These are phyloP conservation scores for Brachionus plicatilis DNA, from an alignment of 1,140 invertebrate genomes.

Conservation along the genomic window DNA sequence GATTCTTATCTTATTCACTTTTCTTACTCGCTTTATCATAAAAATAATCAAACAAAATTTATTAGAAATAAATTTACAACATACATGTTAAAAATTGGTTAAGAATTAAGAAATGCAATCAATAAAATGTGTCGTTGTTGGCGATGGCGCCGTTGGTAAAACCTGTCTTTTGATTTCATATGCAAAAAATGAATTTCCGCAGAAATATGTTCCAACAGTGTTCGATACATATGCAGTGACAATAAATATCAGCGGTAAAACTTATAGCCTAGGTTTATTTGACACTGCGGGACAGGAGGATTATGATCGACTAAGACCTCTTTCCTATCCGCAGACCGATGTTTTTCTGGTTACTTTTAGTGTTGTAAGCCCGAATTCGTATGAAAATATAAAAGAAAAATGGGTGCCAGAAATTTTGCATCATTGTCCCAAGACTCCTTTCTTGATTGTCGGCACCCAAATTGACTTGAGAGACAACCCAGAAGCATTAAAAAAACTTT, in stretches of 20 bases:
- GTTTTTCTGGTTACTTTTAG: conserved; percentile 98
- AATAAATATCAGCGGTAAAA: conserved; percentile 96
- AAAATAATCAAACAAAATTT: not conserved
- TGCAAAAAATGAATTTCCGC: conserved; percentile 48
- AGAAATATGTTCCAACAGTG: conserved; percentile 50
- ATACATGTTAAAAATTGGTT: not conserved
- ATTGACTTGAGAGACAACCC: conserved; percentile 62
- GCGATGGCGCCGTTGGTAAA: conserved; percentile 51
- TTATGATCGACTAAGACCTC: conserved; percentile 80
- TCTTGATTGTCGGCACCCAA: conserved; percentile 53
- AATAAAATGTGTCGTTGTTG: conserved; percentile 48
- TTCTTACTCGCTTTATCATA: not conserved
- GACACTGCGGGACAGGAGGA: conserved; percentile 70
- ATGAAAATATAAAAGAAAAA: conserved; percentile 99
- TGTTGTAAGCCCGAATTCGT: conserved; percentile 93
- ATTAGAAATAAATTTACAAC: not conserved
- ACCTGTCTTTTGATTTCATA: conserved; percentile 48
- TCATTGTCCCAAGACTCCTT: conserved; percentile 57
- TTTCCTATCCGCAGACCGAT: conserved; percentile 96
- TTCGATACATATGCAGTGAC: conserved; percentile 99
- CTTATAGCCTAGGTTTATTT: conserved; percentile 80
- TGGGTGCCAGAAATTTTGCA: conserved; percentile 58
- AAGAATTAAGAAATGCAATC: conserved; percentile 18
- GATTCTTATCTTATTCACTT: not conserved
- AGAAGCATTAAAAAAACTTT: conserved; percentile 64